Conservation (phyloP, 2,888 invertebrate species). For the Drosophila limbata region DNA sequence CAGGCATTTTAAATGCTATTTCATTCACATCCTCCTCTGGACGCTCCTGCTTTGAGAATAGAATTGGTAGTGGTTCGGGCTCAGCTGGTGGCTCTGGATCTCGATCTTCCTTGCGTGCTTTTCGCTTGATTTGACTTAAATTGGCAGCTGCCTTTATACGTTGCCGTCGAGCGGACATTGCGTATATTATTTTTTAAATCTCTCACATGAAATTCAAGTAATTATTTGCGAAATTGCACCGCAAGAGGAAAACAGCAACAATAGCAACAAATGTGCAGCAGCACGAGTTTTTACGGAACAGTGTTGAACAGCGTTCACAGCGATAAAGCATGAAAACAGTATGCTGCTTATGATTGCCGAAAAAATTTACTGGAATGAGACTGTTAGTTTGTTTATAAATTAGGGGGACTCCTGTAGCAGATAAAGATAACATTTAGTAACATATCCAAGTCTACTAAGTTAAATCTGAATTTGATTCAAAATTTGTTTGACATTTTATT, state of each 20-base stretch:
- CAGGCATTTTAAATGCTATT: constrained; percentile 78
- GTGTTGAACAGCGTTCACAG: constrained; percentile 37
- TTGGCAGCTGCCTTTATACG: constrained; percentile 91
- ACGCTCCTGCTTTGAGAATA: constrained; percentile 27
- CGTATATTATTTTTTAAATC: constrained; percentile 19
- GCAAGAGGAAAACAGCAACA: constrained; percentile 31
- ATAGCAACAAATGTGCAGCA: constrained; percentile 32
- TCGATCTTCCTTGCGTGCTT: constrained; percentile 59
- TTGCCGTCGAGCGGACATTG: constrained; percentile 89
- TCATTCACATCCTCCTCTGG: constrained; percentile 45
- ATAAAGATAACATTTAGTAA: too few relatives aligned
- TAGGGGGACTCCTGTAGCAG: background rate
- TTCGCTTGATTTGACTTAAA: constrained; percentile 83
- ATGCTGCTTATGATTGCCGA: constrained; percentile 8
- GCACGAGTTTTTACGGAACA: constrained; percentile 47
- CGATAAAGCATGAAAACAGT: background rate
- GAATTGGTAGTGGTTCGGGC: constrained; percentile 17
- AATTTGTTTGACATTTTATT: too few relatives aligned
- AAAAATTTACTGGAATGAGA: background rate
- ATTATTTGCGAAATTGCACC: constrained; percentile 19
- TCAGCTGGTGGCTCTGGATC: constrained; percentile 24
- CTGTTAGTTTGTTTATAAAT: background rate
- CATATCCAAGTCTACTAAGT: background rate
- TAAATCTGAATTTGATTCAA: background rate
- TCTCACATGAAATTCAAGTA: constrained; percentile 51